Percentiles rank a stretch among this genome's conserved stretches.
These are phyloP conservation scores for Trichogramma pretiosum DNA, from an alignment of 1,140 invertebrate genomes.

Conservation along the genomic window DNA sequence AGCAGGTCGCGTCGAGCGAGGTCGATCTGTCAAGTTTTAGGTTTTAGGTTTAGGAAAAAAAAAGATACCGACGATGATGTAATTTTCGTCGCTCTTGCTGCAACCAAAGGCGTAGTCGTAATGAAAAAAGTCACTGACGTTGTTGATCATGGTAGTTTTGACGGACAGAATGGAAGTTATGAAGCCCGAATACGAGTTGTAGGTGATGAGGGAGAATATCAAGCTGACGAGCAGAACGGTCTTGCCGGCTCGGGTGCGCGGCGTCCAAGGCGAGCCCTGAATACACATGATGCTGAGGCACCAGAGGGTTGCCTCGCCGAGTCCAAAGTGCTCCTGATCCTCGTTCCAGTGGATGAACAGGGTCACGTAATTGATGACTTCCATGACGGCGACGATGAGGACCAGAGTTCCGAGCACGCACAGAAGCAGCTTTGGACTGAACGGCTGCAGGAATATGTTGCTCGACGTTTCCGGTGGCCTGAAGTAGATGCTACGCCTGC, in stretches of 20 bases:
- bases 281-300: constrained; percentile 54
- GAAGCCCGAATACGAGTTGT: constrained; percentile 54
- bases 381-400: constrained; percentile 42
- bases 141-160: constrained; percentile 48
- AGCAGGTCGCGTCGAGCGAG: too few relatives aligned
- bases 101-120: constrained; percentile 54
- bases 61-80: constrained; percentile 33
- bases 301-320: constrained; percentile 50
- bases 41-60: too few relatives aligned
- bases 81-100: constrained; percentile 37
- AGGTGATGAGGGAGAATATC: constrained; percentile 51
- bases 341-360: constrained; percentile 29
- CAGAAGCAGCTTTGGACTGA: constrained; percentile 45
- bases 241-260: constrained; percentile 48
- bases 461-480: constrained; percentile 51
- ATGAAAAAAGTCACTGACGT: constrained; percentile 48
- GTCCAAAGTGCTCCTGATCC: constrained; percentile 34
- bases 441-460: constrained; percentile 56
- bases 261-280: constrained; percentile 54
- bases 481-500: constrained; percentile 55
- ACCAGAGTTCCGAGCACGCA: constrained; percentile 47
- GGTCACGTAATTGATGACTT: constrained; percentile 42
- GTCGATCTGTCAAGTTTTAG: too few relatives aligned
- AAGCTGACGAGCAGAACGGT: constrained; percentile 50
- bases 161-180: constrained; percentile 58